Evolutionary conservation across 2,797 vertebrate species (phyloP).

Genomic region (Schizothorax lantsangensis): DNA sequence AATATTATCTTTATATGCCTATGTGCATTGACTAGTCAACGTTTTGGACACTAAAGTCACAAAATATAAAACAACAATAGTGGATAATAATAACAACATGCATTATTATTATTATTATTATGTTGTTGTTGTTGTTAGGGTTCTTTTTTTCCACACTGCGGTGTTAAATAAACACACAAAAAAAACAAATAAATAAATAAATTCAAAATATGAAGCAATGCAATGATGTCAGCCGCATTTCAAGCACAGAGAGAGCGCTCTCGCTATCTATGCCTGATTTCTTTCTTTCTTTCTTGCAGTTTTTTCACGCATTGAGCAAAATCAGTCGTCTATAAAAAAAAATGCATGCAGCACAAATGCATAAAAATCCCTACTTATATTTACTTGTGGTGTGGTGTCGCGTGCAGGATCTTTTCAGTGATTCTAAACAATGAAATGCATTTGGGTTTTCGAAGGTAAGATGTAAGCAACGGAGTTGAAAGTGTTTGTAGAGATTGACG

Average conservation of each 20-base stretch:
- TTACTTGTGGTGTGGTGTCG: neutral
- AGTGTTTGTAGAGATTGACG: conserved; percentile 61
- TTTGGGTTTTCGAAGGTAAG: conserved; percentile 5
- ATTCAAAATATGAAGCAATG: neutral
- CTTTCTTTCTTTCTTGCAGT: neutral
- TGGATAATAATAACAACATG: neutral
- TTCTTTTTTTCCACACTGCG: neutral
- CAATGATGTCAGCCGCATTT: conserved; percentile 16
- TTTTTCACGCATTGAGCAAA: neutral
- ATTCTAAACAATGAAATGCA: neutral
- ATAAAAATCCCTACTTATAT: neutral
- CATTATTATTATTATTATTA: neutral
- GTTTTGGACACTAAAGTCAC: neutral
- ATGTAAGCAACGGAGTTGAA: neutral
- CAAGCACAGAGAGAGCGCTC: neutral
- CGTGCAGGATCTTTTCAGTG: neutral
- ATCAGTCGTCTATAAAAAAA: neutral
- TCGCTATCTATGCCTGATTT: neutral
- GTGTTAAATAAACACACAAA: neutral
- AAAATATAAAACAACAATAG: neutral
- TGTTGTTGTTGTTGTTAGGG: neutral
- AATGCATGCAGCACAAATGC: neutral
- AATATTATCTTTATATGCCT: neutral
- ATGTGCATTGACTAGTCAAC: neutral
- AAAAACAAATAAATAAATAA: neutral